Base-by-base conservation (phyloP, 2,888 invertebrate species). In the Chrysodeixis includens region DNA sequence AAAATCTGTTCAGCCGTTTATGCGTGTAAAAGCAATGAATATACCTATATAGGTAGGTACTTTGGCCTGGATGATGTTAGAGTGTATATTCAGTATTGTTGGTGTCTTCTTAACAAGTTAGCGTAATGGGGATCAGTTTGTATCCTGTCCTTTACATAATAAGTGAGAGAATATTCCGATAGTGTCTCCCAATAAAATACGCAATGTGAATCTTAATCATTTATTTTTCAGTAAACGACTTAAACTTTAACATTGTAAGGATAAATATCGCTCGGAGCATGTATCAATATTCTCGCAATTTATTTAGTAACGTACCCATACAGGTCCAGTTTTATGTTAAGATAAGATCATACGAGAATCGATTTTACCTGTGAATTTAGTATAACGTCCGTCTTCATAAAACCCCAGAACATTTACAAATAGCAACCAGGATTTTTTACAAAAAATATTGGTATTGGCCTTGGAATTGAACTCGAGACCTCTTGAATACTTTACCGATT, bases 391-490 rank as follows among this genome's bases (percentile, higher is more conserved):
- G 14, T 26, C 52, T 0, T 35, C 51, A 49, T 20, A 35, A 59
- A 66, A 62, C 60, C 52, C 52, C 60, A 56, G 22, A 46, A 40
- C 40, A 56, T 56, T 60, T 64, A 54, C 12, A 56, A 66, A 74
- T 61, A 63, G 44, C 51, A 60, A 60, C 16, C 26, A 59, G 18
- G 14, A 61, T 30, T 56, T 58, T 51, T 51, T 40, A 49, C 20
- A 59, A 14, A 40, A 40, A 55, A 57, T 56, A 46, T 26, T 26
- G n/a, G 26, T 26, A 26, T 46, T 51, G 58, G 61, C 78, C 71
- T 81, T 81, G 77, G 69, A 60, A 62, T 68, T 77, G 66, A 79
- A 76, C 71, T 70, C 12, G 53, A 64, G 56, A 72, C 63, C 63
- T 69, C 53, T 62, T 46, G 40, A 74, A 69, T 69, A 71, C 32